These are phyloP conservation scores for Drosophila truncata DNA, from an alignment of 1,140 invertebrate genomes.

Conservation along the genomic window DNA sequence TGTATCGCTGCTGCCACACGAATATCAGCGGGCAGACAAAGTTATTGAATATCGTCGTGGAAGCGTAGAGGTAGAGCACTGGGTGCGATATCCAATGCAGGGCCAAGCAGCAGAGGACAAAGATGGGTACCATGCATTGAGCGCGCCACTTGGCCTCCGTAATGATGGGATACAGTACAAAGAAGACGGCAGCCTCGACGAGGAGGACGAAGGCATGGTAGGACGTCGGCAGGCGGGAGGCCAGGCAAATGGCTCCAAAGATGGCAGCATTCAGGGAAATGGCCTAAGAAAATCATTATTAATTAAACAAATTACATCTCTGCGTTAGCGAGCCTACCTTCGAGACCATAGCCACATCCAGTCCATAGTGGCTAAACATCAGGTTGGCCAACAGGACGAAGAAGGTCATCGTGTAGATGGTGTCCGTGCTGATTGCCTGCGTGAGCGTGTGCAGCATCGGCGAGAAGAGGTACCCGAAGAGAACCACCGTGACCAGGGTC, in stretches of 20 bases:
- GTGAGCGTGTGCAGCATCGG: constrained; percentile 97
- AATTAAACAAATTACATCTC: too few relatives aligned
- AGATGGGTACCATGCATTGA: constrained; percentile 70
- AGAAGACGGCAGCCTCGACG: constrained; percentile 93
- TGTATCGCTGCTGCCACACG: constrained; percentile 92
- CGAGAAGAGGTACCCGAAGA: constrained; percentile 94
- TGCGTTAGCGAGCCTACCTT: constrained; percentile 85
- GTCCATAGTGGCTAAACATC: constrained; percentile 96
- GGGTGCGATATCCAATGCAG: constrained; percentile 87
- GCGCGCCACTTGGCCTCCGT: constrained; percentile 87
- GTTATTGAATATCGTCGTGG: constrained; percentile 88
- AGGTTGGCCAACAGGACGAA: constrained; percentile 95
- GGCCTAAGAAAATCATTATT: constrained; percentile 81
- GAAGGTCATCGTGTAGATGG: constrained; percentile 96
- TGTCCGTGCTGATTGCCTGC: constrained; percentile 98
- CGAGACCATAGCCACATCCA: constrained; percentile 91
- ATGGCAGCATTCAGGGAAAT: constrained; percentile 95
- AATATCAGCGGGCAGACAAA: constrained; percentile 93
- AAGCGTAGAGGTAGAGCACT: constrained; percentile 88
- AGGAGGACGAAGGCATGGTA: constrained; percentile 95
- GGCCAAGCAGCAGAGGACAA: constrained; percentile 68
- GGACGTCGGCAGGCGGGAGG: constrained; percentile 94
- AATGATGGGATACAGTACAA: constrained; percentile 95
- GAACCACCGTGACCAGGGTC: constrained; percentile 91
- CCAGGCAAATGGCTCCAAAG: constrained; percentile 97